Conservation (phyloP, 1,140 invertebrate genomes). For the Drosophila tani region DNA sequence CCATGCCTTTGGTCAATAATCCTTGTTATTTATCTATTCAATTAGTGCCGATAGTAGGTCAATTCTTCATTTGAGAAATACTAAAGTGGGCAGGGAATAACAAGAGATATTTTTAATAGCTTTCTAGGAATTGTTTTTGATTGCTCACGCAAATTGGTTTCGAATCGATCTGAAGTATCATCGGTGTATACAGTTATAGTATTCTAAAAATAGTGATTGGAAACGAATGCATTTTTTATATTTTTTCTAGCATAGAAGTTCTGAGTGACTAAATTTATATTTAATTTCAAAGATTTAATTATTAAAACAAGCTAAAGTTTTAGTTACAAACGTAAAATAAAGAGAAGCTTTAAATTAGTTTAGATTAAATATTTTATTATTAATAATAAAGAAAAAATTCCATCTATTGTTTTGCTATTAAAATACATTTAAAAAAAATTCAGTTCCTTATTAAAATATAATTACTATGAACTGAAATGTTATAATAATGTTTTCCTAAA, state of each 20-base stretch:
- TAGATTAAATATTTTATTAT: no score
- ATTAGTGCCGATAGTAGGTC: constrained; percentile 34
- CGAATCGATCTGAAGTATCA: neutral
- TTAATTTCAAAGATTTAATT: neutral
- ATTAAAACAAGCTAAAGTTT: no score
- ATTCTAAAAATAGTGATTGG: no score
- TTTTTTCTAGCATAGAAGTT: no score
- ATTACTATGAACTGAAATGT: neutral
- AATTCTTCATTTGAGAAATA: constrained; percentile 1
- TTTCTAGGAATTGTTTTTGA: neutral
- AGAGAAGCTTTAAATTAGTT: no score
- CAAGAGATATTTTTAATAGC: constrained; percentile 1
- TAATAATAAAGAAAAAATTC: neutral
- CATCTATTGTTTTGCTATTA: no score
- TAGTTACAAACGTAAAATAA: no score
- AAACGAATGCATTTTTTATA: no score
- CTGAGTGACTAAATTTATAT: neutral
- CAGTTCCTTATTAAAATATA: neutral
- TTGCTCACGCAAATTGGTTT: constrained; percentile 1
- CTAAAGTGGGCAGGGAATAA: neutral
- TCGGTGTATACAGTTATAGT: no score
- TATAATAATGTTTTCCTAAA: neutral
- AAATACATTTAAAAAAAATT: neutral
- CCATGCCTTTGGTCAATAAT: constrained; percentile 31
- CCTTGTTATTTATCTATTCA: constrained; percentile 46